Percentiles rank a stretch among this genome's conserved stretches.
phyloP scores from a whole-genome alignment of 2,797 vertebrate species.

The Chelonia mydas region DNA sequence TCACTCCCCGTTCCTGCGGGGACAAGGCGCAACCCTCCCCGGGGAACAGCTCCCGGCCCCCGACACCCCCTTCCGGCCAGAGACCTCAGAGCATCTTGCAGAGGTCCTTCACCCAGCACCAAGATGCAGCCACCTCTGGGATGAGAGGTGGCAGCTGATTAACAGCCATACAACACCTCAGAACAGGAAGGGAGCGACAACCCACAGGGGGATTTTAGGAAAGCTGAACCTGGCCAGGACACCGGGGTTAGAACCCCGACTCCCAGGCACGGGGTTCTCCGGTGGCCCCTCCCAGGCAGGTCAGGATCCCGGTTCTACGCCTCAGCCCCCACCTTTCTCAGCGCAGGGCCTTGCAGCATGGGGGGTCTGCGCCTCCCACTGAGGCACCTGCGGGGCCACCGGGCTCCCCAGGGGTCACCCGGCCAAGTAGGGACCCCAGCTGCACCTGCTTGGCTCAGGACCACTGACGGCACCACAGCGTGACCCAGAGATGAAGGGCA shows the following conservation, averaged over 20 bases:
- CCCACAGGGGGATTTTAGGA: background rate
- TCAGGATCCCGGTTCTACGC: background rate
- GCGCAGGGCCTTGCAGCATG: no score
- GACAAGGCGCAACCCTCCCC: background rate
- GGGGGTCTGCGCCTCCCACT: no score
- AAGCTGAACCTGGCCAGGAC: background rate
- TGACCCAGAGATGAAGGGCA: no score
- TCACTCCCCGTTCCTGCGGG: background rate
- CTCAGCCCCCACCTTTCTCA: background rate
- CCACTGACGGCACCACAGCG: fast-evolving
- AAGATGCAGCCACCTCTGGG: background rate
- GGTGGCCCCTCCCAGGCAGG: no score
- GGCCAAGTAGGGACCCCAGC: no score
- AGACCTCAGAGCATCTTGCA: background rate
- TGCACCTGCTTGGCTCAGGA: no score
- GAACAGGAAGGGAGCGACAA: background rate
- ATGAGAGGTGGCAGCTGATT: no score
- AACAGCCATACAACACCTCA: background rate
- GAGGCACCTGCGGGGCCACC: no score
- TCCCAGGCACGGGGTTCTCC: background rate
- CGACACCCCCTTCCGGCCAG: background rate
- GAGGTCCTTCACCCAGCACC: background rate
- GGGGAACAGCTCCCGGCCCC: background rate
- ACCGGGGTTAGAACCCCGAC: background rate
- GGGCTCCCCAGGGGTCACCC: no score